phyloP scores from a whole-genome alignment of 1,140 invertebrate species.

The Wasmannia auropunctata region DNA sequence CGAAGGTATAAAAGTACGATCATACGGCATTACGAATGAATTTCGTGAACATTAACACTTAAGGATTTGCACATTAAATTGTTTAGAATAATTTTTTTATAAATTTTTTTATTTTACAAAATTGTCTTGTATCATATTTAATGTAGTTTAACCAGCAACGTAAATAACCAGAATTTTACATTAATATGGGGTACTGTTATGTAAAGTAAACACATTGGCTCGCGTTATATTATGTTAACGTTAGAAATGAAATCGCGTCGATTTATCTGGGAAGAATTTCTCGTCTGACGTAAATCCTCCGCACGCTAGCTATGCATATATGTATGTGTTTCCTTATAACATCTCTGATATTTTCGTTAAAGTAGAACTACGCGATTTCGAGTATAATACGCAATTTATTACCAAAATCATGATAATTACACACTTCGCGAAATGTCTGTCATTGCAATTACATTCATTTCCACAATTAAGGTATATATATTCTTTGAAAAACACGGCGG shows the following conservation, averaged over 20 bases:
- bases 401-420: background rate
- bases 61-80: background rate
- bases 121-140: background rate
- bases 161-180: background rate
- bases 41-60: background rate
- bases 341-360: constrained; percentile 19
- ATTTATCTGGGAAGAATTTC: constrained; percentile 47
- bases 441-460: background rate
- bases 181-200: background rate
- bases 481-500: background rate
- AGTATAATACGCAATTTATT: background rate
- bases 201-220: constrained; percentile 13
- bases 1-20: background rate
- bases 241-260: constrained; percentile 37
- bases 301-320: constrained; percentile 12
- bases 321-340: background rate
- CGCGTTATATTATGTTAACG: background rate
- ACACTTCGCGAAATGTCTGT: background rate
- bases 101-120: background rate
- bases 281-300: constrained; percentile 48
- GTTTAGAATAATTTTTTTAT: background rate
- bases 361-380: constrained; percentile 12
- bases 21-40: background rate
- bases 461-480: background rate
- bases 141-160: background rate